Base-by-base conservation (phyloP, 2,888 invertebrate genomes). In the Pedicia rivosa region DNA sequence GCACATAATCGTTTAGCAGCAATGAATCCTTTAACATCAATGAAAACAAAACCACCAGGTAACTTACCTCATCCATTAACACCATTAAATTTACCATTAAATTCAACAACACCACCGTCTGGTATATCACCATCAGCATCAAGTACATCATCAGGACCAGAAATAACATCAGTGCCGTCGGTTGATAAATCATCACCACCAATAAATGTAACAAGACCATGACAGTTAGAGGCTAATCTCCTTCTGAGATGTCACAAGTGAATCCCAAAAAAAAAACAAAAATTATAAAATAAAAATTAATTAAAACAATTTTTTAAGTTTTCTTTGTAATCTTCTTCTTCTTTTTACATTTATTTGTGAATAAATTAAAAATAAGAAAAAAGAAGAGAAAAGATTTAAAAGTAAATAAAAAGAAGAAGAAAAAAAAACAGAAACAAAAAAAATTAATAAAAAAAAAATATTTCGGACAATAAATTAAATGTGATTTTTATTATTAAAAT, bases 111-210 rank as follows among this genome's bases (percentile, higher is more conserved):
- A 12, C 59, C 60, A 26, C 60, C 61, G 9, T 54, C 63, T 2
- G 62, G 67, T n/a, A 60, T 65, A 5, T 63, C 67, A 15, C 64
- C 68, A n/a, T 63, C 64, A 3, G 62, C 62, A 4, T 66, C 67
- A 14, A 61, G 65, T 38, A 62, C 63, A 27, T 60, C 59, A 3
- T 61, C 61, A 45, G 59, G 59, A 27, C 58, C 57, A 35, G 58
- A 58, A 40, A 46, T 47, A 35, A 50, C 55, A 26, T 54, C 59
- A 22, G n/a, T n/a, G n/a, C 47, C 50, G 13, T 50, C 49, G 25
- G 22, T 22, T 20, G 35, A 26, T 8, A 43, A 41, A 20, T 48
- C 51, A 35, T 53, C 54, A 44, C 56, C 57, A 44, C 59, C 59
- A 56, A 56, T 55, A 41, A 43, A 37, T 54, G 53, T 38, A 13